Base-by-base conservation (phyloP, 2,888 invertebrate species). In the Argynnis bischoffii region DNA sequence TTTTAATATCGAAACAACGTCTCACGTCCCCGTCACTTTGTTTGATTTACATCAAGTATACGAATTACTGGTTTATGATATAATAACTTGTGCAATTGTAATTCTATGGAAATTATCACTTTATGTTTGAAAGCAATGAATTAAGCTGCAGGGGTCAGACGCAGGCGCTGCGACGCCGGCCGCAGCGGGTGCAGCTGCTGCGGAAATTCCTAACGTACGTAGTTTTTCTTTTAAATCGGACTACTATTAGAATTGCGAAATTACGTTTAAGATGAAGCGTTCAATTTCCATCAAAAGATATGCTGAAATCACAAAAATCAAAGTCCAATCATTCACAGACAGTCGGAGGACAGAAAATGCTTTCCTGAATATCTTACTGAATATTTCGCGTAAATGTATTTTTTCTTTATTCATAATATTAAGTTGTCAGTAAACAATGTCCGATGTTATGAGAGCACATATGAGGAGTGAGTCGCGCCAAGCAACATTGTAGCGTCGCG, bases 141-240 rank as follows among this genome's bases (percentile, higher is more conserved):
- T 76, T 69, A 73, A 69, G 63, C 76, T 70, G 75, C 72, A 63
- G 66, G 76, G 68, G 73, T 83, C 60, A 35, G 1, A 26, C 26
- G 47, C 59, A 48, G 26, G 48, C 59, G 31, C 57, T 46, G 21
- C 3, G 3, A 41, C 46, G 15, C 26, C 1, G 11, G n/a, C n/a
- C 4, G n/a, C 56, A 4, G 14, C 14, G 4, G 11, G 11, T 1
- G 11, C 35, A 41, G 35, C 11, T 41, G 11, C 8, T 35, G 8
- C 1, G 35, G 35, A 8, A 8, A 2, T 35, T 35, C 8, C 8
- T 13, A 4, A 2, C 14, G 46, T 57, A 59, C 26, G 16, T 26
- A n/a, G 26, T 59, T 26, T 18, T 48, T 51, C n/a, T 16, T 16
- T n/a, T 51, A 16, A 16, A 15, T 16, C n/a, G n/a, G 11, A 51